phyloP scores from a whole-genome alignment of 2,797 vertebrate genomes.

The Cottoperca gobio region DNA sequence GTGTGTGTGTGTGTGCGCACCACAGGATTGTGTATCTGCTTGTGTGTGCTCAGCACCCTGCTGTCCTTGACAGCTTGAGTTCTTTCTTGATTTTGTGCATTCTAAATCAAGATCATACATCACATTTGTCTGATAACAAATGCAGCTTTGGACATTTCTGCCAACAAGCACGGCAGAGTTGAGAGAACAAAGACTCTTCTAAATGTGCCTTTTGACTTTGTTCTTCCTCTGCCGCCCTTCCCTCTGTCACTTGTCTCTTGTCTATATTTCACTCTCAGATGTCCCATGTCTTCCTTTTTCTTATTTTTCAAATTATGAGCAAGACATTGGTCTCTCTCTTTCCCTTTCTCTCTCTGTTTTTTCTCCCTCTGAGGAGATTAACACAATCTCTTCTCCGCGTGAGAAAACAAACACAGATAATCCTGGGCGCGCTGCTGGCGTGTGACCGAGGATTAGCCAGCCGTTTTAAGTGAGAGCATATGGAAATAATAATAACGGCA shows the following conservation, averaged over 20 bases:
- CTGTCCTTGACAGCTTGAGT: constrained; percentile 52
- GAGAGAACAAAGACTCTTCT: constrained; percentile 69
- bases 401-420: constrained; percentile 87
- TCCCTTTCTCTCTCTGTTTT: constrained; percentile 18
- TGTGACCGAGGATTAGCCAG: constrained; percentile 83
- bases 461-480: constrained; percentile 81
- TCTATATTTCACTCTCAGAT: constrained; percentile 60
- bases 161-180: constrained; percentile 66
- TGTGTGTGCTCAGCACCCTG: constrained; percentile 27
- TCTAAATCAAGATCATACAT: constrained; percentile 75
- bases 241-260: constrained; percentile 56
- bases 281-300: constrained; percentile 31
- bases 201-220: constrained; percentile 78
- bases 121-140: constrained; percentile 74
- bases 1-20: neutral
- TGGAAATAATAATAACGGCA: constrained; percentile 80
- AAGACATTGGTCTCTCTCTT: constrained; percentile 49
- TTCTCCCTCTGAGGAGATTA: constrained; percentile 80
- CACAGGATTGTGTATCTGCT: neutral
- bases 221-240: constrained; percentile 57
- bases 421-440: constrained; percentile 79
- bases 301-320: constrained; percentile 24
- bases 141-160: constrained; percentile 68
- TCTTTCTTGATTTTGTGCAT: constrained; percentile 49
- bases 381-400: constrained; percentile 81